Conservation (phyloP, 2,888 invertebrate species). For the Calameuta idolon region DNA sequence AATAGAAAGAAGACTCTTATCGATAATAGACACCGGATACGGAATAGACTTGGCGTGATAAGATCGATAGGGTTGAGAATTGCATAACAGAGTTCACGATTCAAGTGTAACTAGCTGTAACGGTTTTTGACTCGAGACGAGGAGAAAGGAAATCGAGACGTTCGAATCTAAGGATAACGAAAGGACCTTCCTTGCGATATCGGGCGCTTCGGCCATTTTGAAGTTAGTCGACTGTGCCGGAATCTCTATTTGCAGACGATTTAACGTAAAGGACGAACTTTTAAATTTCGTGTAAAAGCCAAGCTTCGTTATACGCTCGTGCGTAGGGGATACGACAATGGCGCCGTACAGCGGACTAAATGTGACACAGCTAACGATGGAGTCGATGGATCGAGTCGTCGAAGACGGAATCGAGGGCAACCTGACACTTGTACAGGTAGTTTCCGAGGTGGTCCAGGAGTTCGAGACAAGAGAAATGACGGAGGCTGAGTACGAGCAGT, state of each 20-base stretch:
- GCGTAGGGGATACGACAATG: neutral
- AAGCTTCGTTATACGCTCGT: neutral
- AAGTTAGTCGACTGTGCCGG: neutral
- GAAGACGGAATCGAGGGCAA: conserved; percentile 16
- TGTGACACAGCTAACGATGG: conserved; percentile 16
- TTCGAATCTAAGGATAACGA: neutral
- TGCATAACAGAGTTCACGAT: neutral
- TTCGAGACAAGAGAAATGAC: conserved; percentile 24
- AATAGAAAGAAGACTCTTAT: neutral
- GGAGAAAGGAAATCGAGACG: neutral
- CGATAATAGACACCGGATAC: neutral
- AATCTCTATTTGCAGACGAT: neutral
- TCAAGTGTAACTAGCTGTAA: neutral
- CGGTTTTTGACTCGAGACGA: neutral
- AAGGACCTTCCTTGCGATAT: neutral
- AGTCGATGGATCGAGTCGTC: conserved; percentile 14
- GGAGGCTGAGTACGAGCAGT: conserved; percentile 70
- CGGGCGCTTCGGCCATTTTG: neutral
- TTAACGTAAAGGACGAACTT: neutral
- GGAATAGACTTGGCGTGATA: neutral
- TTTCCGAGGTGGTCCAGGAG: conserved; percentile 24
- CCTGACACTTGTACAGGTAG: conserved; percentile 21
- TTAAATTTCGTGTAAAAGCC: neutral
- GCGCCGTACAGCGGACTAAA: conserved; percentile 10
- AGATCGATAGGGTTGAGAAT: neutral